Conservation (phyloP, 2,888 invertebrate genomes). For the Thereva nobilitata region DNA sequence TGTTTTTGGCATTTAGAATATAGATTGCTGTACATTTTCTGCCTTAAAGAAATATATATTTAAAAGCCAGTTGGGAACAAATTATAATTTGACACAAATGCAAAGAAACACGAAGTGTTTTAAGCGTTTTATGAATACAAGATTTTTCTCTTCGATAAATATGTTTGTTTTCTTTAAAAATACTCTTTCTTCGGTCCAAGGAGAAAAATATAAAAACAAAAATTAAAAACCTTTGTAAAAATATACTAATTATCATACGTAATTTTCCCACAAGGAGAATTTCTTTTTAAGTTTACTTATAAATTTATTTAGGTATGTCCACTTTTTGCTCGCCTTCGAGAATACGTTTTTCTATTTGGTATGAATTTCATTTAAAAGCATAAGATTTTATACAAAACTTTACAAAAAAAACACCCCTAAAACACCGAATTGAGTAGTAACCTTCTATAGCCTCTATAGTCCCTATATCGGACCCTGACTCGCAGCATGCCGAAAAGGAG, state of each 20-base stretch:
- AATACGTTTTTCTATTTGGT: neutral
- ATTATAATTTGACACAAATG: too few species aligned
- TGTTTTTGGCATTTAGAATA: too few species aligned
- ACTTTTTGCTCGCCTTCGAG: neutral
- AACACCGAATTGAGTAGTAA: too few species aligned
- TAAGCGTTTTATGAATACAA: too few species aligned
- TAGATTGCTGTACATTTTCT: too few species aligned
- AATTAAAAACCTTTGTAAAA: slow-evolving; percentile 24
- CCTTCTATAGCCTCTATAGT: too few species aligned
- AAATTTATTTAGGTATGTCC: slow-evolving; percentile 14
- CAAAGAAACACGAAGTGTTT: too few species aligned
- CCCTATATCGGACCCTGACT: too few species aligned
- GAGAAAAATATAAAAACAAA: neutral
- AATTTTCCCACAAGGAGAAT: slow-evolving; percentile 30
- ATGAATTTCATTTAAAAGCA: slow-evolving; percentile 12
- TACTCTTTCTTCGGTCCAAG: neutral
- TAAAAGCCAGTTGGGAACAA: too few species aligned
- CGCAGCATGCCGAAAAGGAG: too few species aligned
- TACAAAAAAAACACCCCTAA: neutral
- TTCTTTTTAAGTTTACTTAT: slow-evolving; percentile 13
- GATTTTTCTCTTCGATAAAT: neutral
- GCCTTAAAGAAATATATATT: too few species aligned
- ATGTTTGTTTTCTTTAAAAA: neutral
- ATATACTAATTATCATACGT: slow-evolving; percentile 9
- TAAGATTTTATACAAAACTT: slow-evolving; percentile 8